Base-by-base conservation (phyloP, 1,140 invertebrate species). In the Melipona quadrifasciata region DNA sequence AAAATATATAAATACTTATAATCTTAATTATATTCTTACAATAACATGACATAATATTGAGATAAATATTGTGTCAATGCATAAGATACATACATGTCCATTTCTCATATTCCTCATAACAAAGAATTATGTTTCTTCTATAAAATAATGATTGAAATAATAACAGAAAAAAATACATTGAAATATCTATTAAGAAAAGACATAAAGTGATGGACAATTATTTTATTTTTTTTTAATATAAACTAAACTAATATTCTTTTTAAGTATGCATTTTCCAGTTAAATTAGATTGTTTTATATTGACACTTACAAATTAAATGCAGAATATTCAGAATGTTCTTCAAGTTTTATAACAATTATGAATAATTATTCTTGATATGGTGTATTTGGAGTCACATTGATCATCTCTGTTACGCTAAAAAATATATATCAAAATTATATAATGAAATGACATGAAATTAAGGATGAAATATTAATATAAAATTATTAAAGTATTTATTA, bases 331-430 rank as follows among this genome's bases (percentile, higher is more conserved):
- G 16, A 75, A 73, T 74, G 51, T 51, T 82, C 39, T 71, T 68
- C 68, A 65, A 78, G 39, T n/a, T 67, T 67, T 58, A 17, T 65
- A 31, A 65, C 4, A 34, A 57, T 3, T 78, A 47, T 71, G 74
- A 73, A 27, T 24, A 86, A 86, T 86, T 74, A 75, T 77, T 71
- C 71, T 76, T 95, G 95, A 92, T 97, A 97, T 24, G 96, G 96
- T 53, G 97, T 97, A 79, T 96, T 95, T 55, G 97, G 97, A 92
- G 97, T 97, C 24, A 97, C 97, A 93, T 97, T 97, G 86, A 97
- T 97, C 96, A 97, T 97, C 93, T 97, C 97, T 86, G 96, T 97
- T 81, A 96, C 97, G 92, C 97, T 97, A 95, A 84, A 96, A 96
- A 90, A 91, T n/a, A 84, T 47, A 79, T 27, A 68, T 77, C 0